Base-by-base conservation (phyloP, 1,140 invertebrate genomes). In the Ephestia elutella region DNA sequence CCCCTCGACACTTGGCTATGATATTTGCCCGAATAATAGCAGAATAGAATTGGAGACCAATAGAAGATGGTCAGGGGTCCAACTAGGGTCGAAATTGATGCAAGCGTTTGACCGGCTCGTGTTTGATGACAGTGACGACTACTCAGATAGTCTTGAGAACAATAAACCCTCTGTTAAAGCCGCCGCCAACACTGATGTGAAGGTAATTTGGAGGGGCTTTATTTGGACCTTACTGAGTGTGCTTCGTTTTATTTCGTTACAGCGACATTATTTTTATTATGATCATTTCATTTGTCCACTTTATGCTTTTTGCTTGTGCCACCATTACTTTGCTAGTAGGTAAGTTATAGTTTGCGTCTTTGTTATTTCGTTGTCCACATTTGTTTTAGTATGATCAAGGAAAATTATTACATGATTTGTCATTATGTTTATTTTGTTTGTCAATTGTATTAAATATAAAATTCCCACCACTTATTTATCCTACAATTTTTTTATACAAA, bases 1-100 rank as follows among this genome's bases (percentile, higher is more conserved):
- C 68, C 89, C 88, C 59, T 82, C 79, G 44, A 67, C 77, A 59
- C 87, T 79, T 66, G 89, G 77, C 65, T 90, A 70, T 80, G 90
- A 86, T 66, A 81, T 77, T 59, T 89, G 73, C 79, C 89, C 77
- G 56, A 87, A 75, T 59, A 86, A 86, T 57, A 90, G 91, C 66
- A 90, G 90, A 56, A 89, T 89, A 62, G 92, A 93, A 56, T 88
- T 87, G 54, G 89, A 91, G 28, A 87, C 89, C 2, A 93, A 92
- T 60, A 93, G 94, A 70, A 89, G 94, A 58, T 95, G 94, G 93
- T 94, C 93, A 48, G 92, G 92, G 38, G 91, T 93, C 30, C 92
- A 94, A 55, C 81, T 94, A 21, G 92, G 92, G 49, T 92, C 92
- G 0, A 94, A 93, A 73, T 82, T 94, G 53, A 92, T 92, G 70